Base-by-base conservation (phyloP, 2,888 invertebrate species). In the Lissonota sp. region DNA sequence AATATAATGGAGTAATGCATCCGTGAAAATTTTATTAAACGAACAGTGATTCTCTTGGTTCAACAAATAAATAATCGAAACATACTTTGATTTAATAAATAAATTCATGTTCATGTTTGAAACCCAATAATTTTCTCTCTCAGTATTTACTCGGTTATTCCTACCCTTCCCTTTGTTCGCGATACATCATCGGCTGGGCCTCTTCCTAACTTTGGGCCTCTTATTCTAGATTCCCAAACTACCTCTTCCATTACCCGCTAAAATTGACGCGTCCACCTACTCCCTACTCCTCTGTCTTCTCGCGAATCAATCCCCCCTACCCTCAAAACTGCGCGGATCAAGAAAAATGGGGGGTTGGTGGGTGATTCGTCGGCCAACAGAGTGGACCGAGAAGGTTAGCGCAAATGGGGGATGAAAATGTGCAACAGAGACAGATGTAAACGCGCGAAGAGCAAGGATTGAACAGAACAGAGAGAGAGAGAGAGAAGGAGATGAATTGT, bases 221-320 rank as follows among this genome's bases (percentile, higher is more conserved):
- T 26, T 2, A 3, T 26, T n/a, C n/a, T 26, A 26, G 26, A 10
- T 69, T 74, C 64, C 51, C 49, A 51, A 26, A 26, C 1, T 3
- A 26, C 58, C 44, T 49, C 74, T 69, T 37, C 53, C 60, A 26
- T 67, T n/a, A 46, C 14, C 10, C 12, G 57, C 6, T 12, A 6
- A 8, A 46, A 26, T 37, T 51, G 14, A 39, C 14, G 8, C 7
- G n/a, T 26, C 26, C 26, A 26, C 71, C 6, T 62, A 12, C 46
- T 71, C 3, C 58, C n/a, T 16, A 26, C 57, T 37, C 53, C 10
- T 14, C 39, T 26, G 10, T 63, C 75, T 64, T 39, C 67, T 58
- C 51, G 53, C 69, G 77, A 84, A 82, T 83, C 78, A 83, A 80
- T 77, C 83, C 83, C 81, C 83, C 44, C 63, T 12, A 6, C 53